These are phyloP conservation scores for Podilymbus podiceps DNA, from an alignment of 2,113 vertebrate genomes.

Conservation along the genomic window DNA sequence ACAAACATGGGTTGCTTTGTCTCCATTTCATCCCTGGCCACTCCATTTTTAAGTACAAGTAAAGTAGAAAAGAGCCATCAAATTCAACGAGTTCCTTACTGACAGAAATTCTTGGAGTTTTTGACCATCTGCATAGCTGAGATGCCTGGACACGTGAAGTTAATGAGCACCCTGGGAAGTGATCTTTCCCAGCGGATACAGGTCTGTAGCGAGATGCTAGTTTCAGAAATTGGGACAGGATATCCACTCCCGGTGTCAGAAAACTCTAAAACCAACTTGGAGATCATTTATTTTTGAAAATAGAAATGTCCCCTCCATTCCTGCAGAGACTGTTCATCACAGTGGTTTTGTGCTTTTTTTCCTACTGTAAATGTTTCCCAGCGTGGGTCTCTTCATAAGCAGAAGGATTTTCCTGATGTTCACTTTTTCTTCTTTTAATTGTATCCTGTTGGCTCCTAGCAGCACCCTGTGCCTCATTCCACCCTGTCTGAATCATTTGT, in stretches of 20 bases:
- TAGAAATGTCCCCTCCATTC: neutral
- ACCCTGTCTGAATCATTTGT: neutral
- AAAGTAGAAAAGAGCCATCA: neutral
- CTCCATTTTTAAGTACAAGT: neutral
- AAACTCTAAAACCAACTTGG: neutral
- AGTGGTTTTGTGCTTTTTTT: neutral
- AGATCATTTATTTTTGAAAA: neutral
- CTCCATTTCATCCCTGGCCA: neutral
- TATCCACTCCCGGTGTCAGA: neutral
- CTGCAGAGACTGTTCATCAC: neutral
- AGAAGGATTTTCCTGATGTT: neutral
- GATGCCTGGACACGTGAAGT: neutral
- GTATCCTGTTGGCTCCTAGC: neutral
- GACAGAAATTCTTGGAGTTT: neutral
- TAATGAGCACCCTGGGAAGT: neutral
- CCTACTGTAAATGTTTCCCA: neutral
- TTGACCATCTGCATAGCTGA: fast-evolving
- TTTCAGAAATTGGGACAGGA: neutral
- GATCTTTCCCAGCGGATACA: neutral
- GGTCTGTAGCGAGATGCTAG: neutral
- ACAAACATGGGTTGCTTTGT: neutral
- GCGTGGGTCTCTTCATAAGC: neutral
- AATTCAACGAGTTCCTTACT: neutral
- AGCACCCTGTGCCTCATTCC: neutral
- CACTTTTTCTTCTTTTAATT: neutral